These are phyloP conservation scores for Drosophila takahashii DNA, from an alignment of 1,140 invertebrate genomes.

Conservation along the genomic window DNA sequence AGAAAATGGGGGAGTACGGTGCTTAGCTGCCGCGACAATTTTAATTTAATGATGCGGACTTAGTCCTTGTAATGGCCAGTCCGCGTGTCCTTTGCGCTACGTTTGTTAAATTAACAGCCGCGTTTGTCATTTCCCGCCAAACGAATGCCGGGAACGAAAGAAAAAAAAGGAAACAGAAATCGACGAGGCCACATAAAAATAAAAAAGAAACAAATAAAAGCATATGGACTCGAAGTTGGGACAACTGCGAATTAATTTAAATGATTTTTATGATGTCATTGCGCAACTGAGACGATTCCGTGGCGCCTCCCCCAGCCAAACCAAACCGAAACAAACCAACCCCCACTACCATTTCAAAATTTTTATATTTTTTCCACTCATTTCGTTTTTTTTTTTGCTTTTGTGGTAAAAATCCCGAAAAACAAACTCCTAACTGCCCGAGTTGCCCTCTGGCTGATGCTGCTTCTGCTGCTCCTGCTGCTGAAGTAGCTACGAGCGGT, in stretches of 20 bases:
- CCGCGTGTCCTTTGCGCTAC: constrained; percentile 57
- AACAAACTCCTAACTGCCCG: constrained; percentile 41
- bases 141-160: not conserved
- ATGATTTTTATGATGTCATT: constrained; percentile 83
- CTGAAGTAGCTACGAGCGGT: constrained; percentile 76
- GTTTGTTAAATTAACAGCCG: constrained; percentile 79
- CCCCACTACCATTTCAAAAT: not conserved
- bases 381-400: not conserved
- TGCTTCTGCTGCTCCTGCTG: constrained; percentile 21
- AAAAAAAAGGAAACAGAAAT: constrained; percentile 50
- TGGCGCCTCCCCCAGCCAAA: constrained; percentile 34
- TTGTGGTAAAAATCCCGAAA: constrained; percentile 37
- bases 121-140: constrained; percentile 68
- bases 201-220: constrained; percentile 75
- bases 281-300: constrained; percentile 68
- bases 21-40: constrained; percentile 72
- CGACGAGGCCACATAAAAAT: constrained; percentile 64
- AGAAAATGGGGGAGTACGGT: constrained; percentile 11
- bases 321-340: not conserved
- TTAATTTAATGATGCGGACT: constrained; percentile 83
- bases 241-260: constrained; percentile 80
- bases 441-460: constrained; percentile 57
- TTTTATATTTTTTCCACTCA: constrained; percentile 3
- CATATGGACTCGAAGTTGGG: constrained; percentile 64
- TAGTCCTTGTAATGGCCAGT: constrained; percentile 81